Evolutionary conservation across 1,140 invertebrate species (phyloP).

Genomic region (Drosophila kohkoa): DNA sequence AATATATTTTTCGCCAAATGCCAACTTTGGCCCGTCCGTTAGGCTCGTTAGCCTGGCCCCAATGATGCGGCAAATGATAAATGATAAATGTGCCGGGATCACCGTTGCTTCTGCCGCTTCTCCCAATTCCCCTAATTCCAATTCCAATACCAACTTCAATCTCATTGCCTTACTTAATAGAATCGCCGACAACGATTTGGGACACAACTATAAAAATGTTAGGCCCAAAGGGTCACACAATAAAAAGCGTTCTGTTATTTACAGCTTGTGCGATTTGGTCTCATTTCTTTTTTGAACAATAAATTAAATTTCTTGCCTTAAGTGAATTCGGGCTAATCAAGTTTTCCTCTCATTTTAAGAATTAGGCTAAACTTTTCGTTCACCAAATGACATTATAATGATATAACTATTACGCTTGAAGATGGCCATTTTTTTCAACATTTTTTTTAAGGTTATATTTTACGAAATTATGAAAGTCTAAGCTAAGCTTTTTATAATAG

Average conservation of each 20-base stretch:
- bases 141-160: background rate
- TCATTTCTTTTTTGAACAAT: background rate
- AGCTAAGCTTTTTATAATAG: no score
- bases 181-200: background rate
- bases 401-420: no score
- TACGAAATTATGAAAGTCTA: no score
- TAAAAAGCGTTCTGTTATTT: background rate
- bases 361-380: background rate
- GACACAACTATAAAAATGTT: background rate
- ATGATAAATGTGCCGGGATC: conserved; percentile 10
- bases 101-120: conserved; percentile 11
- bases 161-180: background rate
- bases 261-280: background rate
- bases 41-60: conserved; percentile 45
- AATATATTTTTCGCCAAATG: conserved; percentile 52
- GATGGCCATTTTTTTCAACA: no score
- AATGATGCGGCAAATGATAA: conserved; percentile 42
- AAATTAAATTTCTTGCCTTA: background rate
- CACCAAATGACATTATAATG: background rate
- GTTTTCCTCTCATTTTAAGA: background rate
- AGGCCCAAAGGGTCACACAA: background rate
- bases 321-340: background rate
- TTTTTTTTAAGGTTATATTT: no score
- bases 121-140: background rate
- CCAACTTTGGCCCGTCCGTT: conserved; percentile 23